phyloP scores from a whole-genome alignment of 2,113 vertebrate species.

The Amphiprion ocellaris region DNA sequence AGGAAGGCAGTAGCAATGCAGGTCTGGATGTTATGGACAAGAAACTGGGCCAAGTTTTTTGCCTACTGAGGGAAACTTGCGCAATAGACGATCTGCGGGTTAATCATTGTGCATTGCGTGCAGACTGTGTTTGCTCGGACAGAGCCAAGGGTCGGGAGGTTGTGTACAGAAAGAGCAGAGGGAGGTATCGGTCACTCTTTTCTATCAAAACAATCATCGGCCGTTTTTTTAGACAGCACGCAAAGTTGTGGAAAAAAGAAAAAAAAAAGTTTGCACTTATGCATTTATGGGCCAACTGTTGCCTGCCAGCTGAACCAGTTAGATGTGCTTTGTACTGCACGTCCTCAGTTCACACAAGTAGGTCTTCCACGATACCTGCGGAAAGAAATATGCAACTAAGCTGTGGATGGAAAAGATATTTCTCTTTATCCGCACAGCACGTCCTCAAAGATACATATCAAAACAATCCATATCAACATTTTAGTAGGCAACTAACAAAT shows the following conservation, averaged over 20 bases:
- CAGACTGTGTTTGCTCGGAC: slow-evolving; percentile 86
- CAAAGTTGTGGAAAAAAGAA: slow-evolving; percentile 61
- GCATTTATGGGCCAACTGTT: neutral
- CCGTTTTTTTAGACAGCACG: slow-evolving; percentile 75
- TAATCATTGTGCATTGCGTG: slow-evolving; percentile 88
- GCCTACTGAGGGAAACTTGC: slow-evolving; percentile 18
- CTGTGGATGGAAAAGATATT: too few relatives aligned
- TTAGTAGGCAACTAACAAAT: too few relatives aligned
- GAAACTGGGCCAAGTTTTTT: neutral
- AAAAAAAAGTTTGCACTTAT: neutral
- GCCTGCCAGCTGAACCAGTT: neutral
- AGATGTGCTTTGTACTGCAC: too few relatives aligned
- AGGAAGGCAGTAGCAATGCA: neutral
- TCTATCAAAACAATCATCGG: slow-evolving; percentile 84
- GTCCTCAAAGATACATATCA: too few relatives aligned
- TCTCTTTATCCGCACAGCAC: too few relatives aligned
- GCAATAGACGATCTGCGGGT: slow-evolving; percentile 75
- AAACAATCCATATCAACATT: too few relatives aligned
- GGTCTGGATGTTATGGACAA: rapidly evolving
- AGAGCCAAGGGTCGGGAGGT: slow-evolving; percentile 85
- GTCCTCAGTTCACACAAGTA: too few relatives aligned
- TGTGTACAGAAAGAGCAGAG: slow-evolving; percentile 83
- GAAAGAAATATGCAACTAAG: too few relatives aligned
- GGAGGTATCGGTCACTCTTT: slow-evolving; percentile 77
- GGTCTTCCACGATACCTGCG: too few relatives aligned